These are phyloP conservation scores for Laticauda colubrina DNA, from an alignment of 2,113 vertebrate genomes.

Conservation along the genomic window DNA sequence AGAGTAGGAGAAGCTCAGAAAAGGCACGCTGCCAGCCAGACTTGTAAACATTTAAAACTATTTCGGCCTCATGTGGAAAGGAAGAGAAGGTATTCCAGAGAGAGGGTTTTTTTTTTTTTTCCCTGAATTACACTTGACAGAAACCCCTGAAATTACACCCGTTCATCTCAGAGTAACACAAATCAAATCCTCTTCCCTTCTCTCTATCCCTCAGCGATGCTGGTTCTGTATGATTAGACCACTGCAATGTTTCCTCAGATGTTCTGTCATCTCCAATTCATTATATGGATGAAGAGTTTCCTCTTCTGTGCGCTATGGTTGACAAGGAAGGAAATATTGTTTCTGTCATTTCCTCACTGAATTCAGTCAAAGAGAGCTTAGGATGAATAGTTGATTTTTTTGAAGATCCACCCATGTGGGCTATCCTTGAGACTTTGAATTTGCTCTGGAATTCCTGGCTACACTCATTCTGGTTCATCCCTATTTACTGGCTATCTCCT, in stretches of 20 bases:
- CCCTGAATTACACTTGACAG: conserved; percentile 36
- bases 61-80: conserved; percentile 24
- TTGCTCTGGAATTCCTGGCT: conserved; percentile 36
- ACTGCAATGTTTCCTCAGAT: conserved; percentile 8
- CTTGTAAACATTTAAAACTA: conserved; percentile 22
- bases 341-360: conserved; percentile 12
- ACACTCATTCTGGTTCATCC: not conserved
- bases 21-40: not conserved
- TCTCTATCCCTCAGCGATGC: not conserved
- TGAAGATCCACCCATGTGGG: conserved; percentile 7
- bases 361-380: conserved; percentile 8
- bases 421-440: conserved; percentile 24
- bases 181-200: conserved; percentile 22
- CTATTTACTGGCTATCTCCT: not conserved
- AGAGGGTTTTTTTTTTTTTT: not conserved
- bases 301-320: not conserved
- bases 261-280: conserved; percentile 40
- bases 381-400: conserved; percentile 21
- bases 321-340: conserved; percentile 15
- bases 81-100: not conserved
- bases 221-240: conserved; percentile 35
- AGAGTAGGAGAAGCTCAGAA: conserved; percentile 6
- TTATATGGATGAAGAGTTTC: conserved; percentile 8
- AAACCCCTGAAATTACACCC: conserved; percentile 3
- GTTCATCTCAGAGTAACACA: conserved; percentile 28